These are phyloP conservation scores for Clarias platycephalus DNA, from an alignment of 2,797 vertebrate species.

Conservation along the genomic window DNA sequence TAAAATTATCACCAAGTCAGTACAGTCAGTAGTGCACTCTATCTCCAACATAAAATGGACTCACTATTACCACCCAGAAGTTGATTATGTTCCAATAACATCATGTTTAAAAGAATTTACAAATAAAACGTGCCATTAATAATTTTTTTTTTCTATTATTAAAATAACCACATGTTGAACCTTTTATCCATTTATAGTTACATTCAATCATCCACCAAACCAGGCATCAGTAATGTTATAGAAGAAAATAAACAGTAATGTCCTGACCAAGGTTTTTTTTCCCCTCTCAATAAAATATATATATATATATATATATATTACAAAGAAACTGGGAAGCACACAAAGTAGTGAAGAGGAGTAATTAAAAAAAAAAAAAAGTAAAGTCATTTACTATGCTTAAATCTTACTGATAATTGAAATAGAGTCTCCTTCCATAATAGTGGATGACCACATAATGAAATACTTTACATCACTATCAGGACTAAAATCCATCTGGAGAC, in stretches of 20 bases:
- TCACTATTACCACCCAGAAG: background rate
- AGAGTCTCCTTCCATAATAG: background rate
- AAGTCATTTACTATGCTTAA: background rate
- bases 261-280: background rate
- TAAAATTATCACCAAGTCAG: background rate
- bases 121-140: background rate
- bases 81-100: conserved; percentile 10
- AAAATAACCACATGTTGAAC: background rate
- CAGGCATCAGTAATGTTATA: background rate
- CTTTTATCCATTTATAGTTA: background rate
- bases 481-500: background rate
- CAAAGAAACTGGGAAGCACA: background rate
- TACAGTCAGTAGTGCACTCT: background rate
- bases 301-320: background rate
- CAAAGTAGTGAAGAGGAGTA: background rate
- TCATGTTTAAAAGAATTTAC: background rate
- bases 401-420: background rate
- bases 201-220: background rate
- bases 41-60: background rate
- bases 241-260: background rate
- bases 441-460: background rate
- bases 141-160: background rate
- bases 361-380: no score
- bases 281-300: background rate
- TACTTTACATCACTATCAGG: background rate